Base-by-base conservation (phyloP, 2,888 invertebrate species). In the Antheraea assamensis region DNA sequence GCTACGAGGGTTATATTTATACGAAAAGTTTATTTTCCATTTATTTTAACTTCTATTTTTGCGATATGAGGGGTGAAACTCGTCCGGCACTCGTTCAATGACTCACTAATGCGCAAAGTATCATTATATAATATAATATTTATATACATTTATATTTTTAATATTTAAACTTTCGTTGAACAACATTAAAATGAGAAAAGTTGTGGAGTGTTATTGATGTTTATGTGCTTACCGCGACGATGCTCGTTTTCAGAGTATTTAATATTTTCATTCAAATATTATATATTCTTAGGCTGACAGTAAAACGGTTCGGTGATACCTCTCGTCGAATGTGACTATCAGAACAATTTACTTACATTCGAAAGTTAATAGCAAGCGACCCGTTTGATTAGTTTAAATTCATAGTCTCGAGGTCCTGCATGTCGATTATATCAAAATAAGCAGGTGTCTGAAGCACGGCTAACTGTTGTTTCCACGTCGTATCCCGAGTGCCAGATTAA, bases 21-120 rank as follows among this genome's bases (percentile, higher is more conserved):
- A 93, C 90, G 92, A 92, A 94, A 94, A 94, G 92, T 94, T 94
- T 92, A 94, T 92, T 93, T 93, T 92, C 88, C 94, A 92, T 94
- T 94, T 94, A 93, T 93, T 94, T 93, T 92, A 92, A 93, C 91
- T 93, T 92, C 88, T 93, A 92, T 90, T 90, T 90, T 91, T 88
- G 92, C 91, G 89, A 89, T 83, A 87, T 84, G 89, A 92, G 91
- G 88, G 94, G 90, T 87, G 90, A 90, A 87, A 90, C 85, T 91
- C 86, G 87, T 82, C 77, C 82, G 79, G 84, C 87, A 91, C 92
- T 91, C 91, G 88, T 89, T 90, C 92, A 90, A 92, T 92, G 93
- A 93, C 87, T 93, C 93, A 93, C 93, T 94, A 94, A 94, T 93
- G 93, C 92, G 92, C 92, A 90, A 90, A 88, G 89, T 90, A 92